phyloP scores from a whole-genome alignment of 2,888 invertebrate genomes.

The Mycalesis mineus region DNA sequence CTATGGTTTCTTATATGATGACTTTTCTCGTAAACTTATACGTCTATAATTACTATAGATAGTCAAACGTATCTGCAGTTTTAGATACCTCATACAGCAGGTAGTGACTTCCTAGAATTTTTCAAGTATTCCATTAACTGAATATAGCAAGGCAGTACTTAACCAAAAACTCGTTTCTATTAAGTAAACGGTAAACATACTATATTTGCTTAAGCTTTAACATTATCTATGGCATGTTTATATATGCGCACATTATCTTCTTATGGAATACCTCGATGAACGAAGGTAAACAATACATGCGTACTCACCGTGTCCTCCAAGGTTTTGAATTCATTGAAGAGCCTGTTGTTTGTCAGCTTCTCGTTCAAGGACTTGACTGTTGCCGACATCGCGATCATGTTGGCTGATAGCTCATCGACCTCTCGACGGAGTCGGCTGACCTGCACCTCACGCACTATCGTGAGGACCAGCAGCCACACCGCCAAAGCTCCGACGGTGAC shows the following conservation, averaged over 20 bases:
- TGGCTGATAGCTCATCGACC: constrained; percentile 60
- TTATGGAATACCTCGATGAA: constrained; percentile 2
- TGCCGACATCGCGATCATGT: constrained; percentile 57
- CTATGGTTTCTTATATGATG: too few relatives aligned
- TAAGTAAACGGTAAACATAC: constrained; percentile 6
- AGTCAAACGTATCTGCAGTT: too few relatives aligned
- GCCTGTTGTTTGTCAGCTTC: constrained; percentile 56
- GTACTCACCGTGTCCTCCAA: constrained; percentile 66
- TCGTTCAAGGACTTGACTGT: constrained; percentile 58
- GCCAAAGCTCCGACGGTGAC: constrained; percentile 45
- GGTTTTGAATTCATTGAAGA: constrained; percentile 58
- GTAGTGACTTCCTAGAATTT: neutral
- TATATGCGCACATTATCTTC: constrained; percentile 13
- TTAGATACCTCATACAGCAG: too few relatives aligned
- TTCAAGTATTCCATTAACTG: neutral
- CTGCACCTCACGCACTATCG: constrained; percentile 60
- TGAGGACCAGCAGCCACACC: constrained; percentile 55
- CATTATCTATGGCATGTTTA: constrained; percentile 23
- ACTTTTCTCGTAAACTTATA: too few relatives aligned
- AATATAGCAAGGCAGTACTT: neutral
- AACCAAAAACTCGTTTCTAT: constrained; percentile 11
- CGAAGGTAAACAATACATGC: constrained; percentile 8
- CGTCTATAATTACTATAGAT: too few relatives aligned
- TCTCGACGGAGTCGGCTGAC: constrained; percentile 53
- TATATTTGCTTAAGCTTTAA: constrained; percentile 7